phyloP scores from a whole-genome alignment of 1,140 invertebrate species.

The Eriosoma lanigerum region DNA sequence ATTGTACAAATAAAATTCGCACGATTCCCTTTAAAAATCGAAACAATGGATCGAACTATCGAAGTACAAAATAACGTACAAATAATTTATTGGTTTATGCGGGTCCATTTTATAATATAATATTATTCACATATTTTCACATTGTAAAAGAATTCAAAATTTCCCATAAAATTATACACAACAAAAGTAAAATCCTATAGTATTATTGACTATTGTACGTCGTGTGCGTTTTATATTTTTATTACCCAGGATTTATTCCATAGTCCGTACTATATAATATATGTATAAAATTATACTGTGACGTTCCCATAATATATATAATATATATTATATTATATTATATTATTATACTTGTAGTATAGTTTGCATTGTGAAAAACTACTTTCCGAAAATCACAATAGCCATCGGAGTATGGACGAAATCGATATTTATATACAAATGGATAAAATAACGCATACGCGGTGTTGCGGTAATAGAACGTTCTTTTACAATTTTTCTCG shows the following conservation, averaged over 20 bases:
- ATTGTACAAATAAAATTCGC: no score
- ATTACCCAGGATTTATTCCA: no score
- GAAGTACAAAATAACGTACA: no score
- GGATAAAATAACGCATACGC: not conserved
- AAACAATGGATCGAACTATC: not conserved
- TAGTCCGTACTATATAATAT: constrained; percentile 2
- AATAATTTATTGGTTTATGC: constrained; percentile 15
- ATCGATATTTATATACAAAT: no score
- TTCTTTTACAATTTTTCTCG: not conserved
- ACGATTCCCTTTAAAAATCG: constrained; percentile 18
- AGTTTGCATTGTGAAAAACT: not conserved
- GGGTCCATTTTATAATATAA: not conserved
- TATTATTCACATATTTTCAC: constrained; percentile 25
- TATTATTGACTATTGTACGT: not conserved
- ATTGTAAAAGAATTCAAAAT: constrained; percentile 8
- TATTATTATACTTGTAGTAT: no score
- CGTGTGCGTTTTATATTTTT: not conserved
- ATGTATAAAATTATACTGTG: no score
- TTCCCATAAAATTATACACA: constrained; percentile 14
- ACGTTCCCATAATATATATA: not conserved
- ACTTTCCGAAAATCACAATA: not conserved
- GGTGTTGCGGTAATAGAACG: not conserved
- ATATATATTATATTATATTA: no score
- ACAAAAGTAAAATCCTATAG: constrained; percentile 20
- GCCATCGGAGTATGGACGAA: no score